Evolutionary conservation across 2,113 vertebrate species (phyloP), one percentile per base, ranked within the genome.

Genomic region (Spheniscus mendiculus): DNA sequence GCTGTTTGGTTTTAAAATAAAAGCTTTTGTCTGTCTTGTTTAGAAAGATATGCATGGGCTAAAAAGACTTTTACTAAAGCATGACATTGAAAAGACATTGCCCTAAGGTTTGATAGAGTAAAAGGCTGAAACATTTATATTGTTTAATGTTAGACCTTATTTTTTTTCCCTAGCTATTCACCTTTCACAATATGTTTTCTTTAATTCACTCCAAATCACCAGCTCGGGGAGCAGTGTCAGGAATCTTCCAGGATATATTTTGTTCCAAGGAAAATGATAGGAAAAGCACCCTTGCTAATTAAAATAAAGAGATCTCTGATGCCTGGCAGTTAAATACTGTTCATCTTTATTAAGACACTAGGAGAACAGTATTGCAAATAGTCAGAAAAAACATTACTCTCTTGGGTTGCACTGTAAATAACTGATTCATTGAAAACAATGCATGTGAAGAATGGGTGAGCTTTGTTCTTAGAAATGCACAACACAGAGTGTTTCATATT

Each of bases 1-100:
- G 91, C 92, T 97, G 87, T 96, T 97, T 94, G 84, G 93, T 97
- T 98, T 96, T 93, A 95, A 96, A 98, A 96, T 87, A 97, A 96
- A 97, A 96, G 74, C 96, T 95, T 95, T 90, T 95, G n/a, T 83
- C 83, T 95, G 36, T 66, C 90, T 94, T 90, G 34, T 97, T 97
- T 95, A 92, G 91, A 97, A 97, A 96, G 92, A 94, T 67, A 87
- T 8, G 6, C 59, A 79, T 20, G 20, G 19, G 50, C 59, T 96
- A 93, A 95, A 88, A 97, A 97, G 96, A 96, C 89, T 95, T 97
- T 93, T 93, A 93, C 66, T 93, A 92, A 98, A 97, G 84, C 93
- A 94, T 93, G 92, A 89, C 94, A 96, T 97, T 97, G 95, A 96
- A 98, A 97, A 93, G 92, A 94, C 86, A 89, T 97, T 97, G 92